A percentile compares a stretch with the other conserved stretches of the same genome.
Conservation (phyloP, 23 tunicate species). For the Ascidia mentula region DNA sequence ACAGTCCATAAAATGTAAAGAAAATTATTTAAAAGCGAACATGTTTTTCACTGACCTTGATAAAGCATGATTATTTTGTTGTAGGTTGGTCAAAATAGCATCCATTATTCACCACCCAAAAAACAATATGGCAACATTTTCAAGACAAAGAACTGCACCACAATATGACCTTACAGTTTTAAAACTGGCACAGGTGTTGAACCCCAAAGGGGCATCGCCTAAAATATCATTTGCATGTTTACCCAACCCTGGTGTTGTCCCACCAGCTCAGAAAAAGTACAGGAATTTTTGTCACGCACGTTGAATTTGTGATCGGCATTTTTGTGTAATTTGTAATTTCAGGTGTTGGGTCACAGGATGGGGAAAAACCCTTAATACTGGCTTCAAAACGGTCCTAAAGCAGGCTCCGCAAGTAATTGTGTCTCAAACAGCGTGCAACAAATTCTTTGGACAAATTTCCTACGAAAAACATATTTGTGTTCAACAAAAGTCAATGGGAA, state of each 20-base stretch:
- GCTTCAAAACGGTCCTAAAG: constrained; percentile 36
- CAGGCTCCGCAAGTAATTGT: constrained; percentile 37
- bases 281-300: not conserved
- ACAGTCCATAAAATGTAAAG: too few species aligned
- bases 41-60: not conserved
- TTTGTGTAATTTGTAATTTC: not conserved
- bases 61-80: not conserved
- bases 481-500: constrained; percentile 17
- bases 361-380: constrained; percentile 58
- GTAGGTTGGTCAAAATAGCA: constrained; percentile 33
- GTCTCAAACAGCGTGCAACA: constrained; percentile 25
- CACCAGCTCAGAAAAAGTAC: constrained; percentile 53
- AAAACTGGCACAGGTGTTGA: constrained; percentile 7
- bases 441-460: constrained; percentile 23
- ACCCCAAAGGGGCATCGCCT: constrained; percentile 24
- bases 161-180: constrained; percentile 46
- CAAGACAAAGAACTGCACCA: constrained; percentile 22
- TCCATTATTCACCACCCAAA: constrained; percentile 40
- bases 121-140: constrained; percentile 44
- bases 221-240: constrained; percentile 57
- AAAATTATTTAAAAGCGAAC: too few species aligned
- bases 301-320: not conserved
- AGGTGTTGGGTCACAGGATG: constrained; percentile 87
- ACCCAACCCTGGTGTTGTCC: constrained; percentile 50
- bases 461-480: constrained; percentile 51